Base-by-base conservation (phyloP, 30 jellyfish, hydroid and myxozoan genomes). In the Chironex yamaguchii region DNA sequence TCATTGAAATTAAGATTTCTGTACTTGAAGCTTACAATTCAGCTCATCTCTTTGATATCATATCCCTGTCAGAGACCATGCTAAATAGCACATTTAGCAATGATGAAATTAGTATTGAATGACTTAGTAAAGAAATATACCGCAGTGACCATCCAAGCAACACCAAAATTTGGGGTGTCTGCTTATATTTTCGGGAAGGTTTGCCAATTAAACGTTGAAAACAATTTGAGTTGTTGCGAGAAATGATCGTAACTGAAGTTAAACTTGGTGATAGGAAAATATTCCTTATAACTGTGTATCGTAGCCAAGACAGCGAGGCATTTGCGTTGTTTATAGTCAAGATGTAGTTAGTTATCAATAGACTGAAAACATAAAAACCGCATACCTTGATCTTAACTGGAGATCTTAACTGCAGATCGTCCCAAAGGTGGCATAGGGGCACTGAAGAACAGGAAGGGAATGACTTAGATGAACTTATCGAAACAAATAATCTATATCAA, bases 351-450 rank as follows among this genome's bases (percentile, higher is more conserved):
- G 31, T 66, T 13, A 26, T 66, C 25, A 66, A 64, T 66, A 66
- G 67, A 66, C 66, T 66, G 25, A 66, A 66, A 66, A 28, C 79
- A 66, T 62, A 66, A 66, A 22, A 22, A 13, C 68, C 66, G 67
- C 67, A 66, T 4, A n/a, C n/a, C n/a, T n/a, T n/a, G n/a, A n/a
- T n/a, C n/a, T n/a, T n/a, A n/a, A n/a, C n/a, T n/a, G 67, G 67
- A 66, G 9, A 54, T 29, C 22, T 4, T 69, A 69, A 13, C 36
- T 3, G 31, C 13, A 69, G 73, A n/a, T 3, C 73, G 83, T 29
- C 83, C 71, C 79, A 65, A 65, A 25, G 79, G 79, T 65, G 64
- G 79, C 79, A 65, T 65, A 54, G 79, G 58, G 79, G 31, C 79
- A 65, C 79, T 65, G 79, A 65, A 65, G 6, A 65, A 65, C 64